Evolutionary conservation across 2,888 invertebrate species (phyloP), one percentile per base, ranked within the genome.

Genomic region (Ligdia adustata): DNA sequence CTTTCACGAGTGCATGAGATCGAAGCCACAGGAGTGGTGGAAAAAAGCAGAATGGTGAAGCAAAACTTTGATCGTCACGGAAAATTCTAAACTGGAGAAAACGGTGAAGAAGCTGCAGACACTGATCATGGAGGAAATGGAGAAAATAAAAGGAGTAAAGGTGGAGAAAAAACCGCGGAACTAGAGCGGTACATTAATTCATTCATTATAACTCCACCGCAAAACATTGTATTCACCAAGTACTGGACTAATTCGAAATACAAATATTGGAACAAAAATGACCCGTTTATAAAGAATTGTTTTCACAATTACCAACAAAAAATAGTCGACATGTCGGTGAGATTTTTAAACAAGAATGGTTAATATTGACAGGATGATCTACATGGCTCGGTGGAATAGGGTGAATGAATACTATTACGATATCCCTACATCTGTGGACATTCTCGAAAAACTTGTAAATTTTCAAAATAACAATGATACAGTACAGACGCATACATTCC

Each of bases 91-190:
- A 1, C 4, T 34, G 7, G 3, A 7, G 7, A 18, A 9, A 6
- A 16, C 18, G 5, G 32, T 18, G 5, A 18, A 16, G 9, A 32
- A 32, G 5, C 9, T 18, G 2, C 9, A 32, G 7, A 26, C 32
- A 2, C 12, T 2, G 2, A 26, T 41, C 0, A 41, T 41, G 40
- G 15, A 41, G 4, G 11, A 32, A 1, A 15, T 41, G 4, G 20
- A 41, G 32, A 26, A 41, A 15, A 32, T 41, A 24, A 41, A 26
- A 41, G 22, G 22, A 11, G 4, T 41, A 32, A 41, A 32, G 41
- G 41, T 33, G 32, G 41, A 41, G 26, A 15, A 26, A 41, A 41
- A 32, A 41, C 41, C 32, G 41, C 41, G 41, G 32, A 41, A 33
- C 26, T 41, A 41, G 41, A 41, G 15, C 1, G 11, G n/a, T 41